These are phyloP conservation scores for Himantopus leucocephalus DNA, from an alignment of 2,113 vertebrate species.

Conservation along the genomic window DNA sequence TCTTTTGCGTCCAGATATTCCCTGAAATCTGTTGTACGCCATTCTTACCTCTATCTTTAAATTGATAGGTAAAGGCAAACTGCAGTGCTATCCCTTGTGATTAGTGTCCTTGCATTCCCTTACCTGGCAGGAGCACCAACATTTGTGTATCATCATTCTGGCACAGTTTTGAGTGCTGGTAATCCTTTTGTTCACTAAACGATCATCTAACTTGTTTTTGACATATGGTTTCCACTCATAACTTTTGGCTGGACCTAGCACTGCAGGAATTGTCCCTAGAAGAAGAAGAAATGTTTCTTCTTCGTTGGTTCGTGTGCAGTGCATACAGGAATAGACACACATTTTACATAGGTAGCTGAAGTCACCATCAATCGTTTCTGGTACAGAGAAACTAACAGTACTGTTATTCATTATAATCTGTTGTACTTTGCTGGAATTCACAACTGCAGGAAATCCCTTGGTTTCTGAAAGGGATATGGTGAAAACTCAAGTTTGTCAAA, in stretches of 20 bases:
- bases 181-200: background rate
- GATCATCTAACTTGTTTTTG: background rate
- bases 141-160: background rate
- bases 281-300: background rate
- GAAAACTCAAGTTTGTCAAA: background rate
- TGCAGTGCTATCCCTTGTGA: background rate
- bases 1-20: background rate
- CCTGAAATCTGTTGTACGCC: background rate
- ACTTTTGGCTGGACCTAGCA: background rate
- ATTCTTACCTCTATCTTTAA: background rate
- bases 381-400: background rate
- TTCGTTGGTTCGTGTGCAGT: background rate
- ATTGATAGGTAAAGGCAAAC: background rate
- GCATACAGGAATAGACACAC: background rate
- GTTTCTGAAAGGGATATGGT: background rate
- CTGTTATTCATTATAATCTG: background rate
- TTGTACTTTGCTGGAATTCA: background rate
- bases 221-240: fast-evolving
- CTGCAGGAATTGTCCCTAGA: background rate
- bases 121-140: background rate
- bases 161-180: background rate
- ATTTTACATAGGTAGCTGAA: background rate
- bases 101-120: background rate
- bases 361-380: background rate
- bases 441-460: background rate